Conservation (phyloP, 2,113 vertebrate genomes). For the Daubentonia madagascariensis region DNA sequence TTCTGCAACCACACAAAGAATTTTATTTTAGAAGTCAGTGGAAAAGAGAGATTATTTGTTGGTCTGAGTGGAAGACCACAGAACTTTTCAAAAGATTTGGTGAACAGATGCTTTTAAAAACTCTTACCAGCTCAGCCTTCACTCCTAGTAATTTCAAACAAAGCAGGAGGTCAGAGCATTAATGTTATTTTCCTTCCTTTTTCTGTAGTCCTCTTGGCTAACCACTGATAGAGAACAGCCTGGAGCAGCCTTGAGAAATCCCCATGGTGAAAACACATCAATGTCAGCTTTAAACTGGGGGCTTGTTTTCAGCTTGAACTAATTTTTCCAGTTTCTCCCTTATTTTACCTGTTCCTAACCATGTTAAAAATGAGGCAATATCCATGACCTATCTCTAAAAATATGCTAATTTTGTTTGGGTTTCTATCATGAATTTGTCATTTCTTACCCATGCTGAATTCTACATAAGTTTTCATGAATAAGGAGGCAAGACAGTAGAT, state of each 20-base stretch:
- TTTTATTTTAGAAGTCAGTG: slow-evolving; percentile 32
- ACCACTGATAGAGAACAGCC: slow-evolving; percentile 22
- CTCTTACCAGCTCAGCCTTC: slow-evolving; percentile 33
- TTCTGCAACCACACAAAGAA: neutral
- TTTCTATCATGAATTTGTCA: neutral
- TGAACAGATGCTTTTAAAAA: slow-evolving; percentile 61
- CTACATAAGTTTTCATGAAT: neutral
- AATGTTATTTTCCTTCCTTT: slow-evolving; percentile 63
- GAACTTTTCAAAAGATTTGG: slow-evolving; percentile 54
- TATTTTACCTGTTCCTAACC: neutral
- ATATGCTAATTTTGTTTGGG: neutral
- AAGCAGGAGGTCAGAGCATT: slow-evolving; percentile 30
- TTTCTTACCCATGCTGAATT: slow-evolving; percentile 26
- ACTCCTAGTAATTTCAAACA: slow-evolving; percentile 43
- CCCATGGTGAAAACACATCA: slow-evolving; percentile 52
- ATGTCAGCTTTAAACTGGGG: slow-evolving; percentile 45
- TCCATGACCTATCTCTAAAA: slow-evolving; percentile 32
- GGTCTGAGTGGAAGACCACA: neutral
- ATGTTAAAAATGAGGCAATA: slow-evolving; percentile 43
- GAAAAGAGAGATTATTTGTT: slow-evolving; percentile 15
- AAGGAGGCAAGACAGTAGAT: neutral
- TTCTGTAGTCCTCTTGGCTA: slow-evolving; percentile 23
- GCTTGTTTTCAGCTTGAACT: slow-evolving; percentile 61
- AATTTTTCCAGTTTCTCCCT: slow-evolving; percentile 50
- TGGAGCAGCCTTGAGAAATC: neutral